phyloP scores from a whole-genome alignment of 2,797 vertebrate genomes.

The Epinephelus malabaricus region DNA sequence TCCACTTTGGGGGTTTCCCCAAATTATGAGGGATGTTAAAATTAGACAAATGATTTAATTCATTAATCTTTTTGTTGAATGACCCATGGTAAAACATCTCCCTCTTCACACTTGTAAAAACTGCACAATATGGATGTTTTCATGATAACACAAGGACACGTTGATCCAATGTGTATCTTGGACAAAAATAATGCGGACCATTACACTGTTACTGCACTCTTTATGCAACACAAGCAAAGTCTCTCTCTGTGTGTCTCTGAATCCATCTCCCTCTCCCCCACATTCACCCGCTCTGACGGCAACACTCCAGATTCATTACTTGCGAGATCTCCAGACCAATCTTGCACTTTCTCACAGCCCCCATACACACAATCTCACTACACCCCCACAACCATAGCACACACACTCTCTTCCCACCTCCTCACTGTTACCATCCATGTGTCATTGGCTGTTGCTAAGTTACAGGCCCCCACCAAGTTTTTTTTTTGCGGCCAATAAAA shows the following conservation, averaged over 20 bases:
- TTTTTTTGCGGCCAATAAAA: constrained; percentile 61
- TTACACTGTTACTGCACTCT: constrained; percentile 34
- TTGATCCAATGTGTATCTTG: constrained; percentile 24
- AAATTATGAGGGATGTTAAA: constrained; percentile 31
- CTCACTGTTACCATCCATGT: constrained; percentile 76
- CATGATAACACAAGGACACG: constrained; percentile 25
- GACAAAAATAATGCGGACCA: constrained; percentile 42
- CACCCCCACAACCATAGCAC: constrained; percentile 73
- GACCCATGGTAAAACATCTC: not conserved
- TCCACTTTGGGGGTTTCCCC: not conserved
- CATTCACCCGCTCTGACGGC: constrained; percentile 53
- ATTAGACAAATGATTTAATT: constrained; percentile 24
- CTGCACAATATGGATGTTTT: not conserved
- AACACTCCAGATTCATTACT: constrained; percentile 77
- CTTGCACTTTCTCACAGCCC: constrained; percentile 77
- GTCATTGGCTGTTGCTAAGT: constrained; percentile 84
- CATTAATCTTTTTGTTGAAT: not conserved
- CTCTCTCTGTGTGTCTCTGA: constrained; percentile 23
- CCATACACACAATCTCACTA: constrained; percentile 70
- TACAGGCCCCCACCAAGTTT: constrained; percentile 76
- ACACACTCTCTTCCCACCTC: constrained; percentile 72
- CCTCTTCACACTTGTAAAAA: not conserved
- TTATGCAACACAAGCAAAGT: constrained; percentile 35
- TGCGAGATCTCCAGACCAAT: constrained; percentile 77
- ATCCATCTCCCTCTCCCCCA: constrained; percentile 35